Conservation (phyloP, 2,797 vertebrate species). For the Bovichtus variegatus region DNA sequence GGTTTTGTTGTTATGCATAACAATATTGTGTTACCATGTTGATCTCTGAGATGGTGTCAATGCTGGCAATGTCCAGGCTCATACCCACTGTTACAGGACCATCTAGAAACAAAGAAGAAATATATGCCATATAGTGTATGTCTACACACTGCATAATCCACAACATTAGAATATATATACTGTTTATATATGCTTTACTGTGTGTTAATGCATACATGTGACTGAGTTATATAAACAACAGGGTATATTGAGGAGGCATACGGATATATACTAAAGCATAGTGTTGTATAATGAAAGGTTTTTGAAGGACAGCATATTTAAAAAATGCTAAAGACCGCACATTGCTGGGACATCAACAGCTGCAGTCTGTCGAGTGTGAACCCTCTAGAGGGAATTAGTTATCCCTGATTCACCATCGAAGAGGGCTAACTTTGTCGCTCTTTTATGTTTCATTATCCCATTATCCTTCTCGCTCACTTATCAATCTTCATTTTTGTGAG, state of each 20-base stretch:
- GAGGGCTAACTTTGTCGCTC: conserved; percentile 35
- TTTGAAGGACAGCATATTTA: conserved; percentile 38
- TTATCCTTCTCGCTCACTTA: conserved; percentile 26
- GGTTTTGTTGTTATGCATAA: neutral
- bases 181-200: neutral
- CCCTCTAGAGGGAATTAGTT: conserved; percentile 56
- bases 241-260: neutral
- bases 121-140: neutral
- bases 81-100: conserved; percentile 93
- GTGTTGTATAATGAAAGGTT: conserved; percentile 41
- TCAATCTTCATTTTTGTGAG: conserved; percentile 17
- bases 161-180: neutral
- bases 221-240: neutral
- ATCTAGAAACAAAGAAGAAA: conserved; percentile 76
- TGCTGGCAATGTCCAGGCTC: conserved; percentile 96
- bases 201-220: conserved; percentile 1
- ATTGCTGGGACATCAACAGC: conserved; percentile 39
- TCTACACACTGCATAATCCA: neutral
- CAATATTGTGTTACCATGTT: conserved; percentile 88
- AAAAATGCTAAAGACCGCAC: conserved; percentile 34
- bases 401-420: conserved; percentile 56
- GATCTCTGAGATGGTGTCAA: conserved; percentile 96
- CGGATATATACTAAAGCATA: neutral
- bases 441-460: conserved; percentile 28
- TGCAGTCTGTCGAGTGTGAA: conserved; percentile 46